Evolutionary conservation across 2,888 invertebrate species (phyloP), one percentile per base, ranked within the genome.

Genomic region (Entomobrya proxima): DNA sequence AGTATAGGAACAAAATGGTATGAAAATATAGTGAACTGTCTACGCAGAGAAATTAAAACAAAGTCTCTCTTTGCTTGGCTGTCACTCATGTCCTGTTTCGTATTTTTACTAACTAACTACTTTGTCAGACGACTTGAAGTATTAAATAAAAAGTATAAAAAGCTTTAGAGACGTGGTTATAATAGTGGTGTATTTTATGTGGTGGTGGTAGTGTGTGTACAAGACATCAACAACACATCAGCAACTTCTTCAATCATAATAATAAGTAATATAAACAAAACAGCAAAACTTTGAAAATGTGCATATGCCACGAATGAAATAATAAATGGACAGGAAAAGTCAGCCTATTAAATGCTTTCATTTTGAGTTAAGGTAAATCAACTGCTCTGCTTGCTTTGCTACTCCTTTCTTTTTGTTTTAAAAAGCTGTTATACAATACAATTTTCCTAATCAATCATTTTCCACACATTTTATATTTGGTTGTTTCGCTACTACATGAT

Each of bases 31-130:
- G 13, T 21, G 50, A 74, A 50, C 52, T 52, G 74, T 52, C 52
- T 44, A 47, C 3, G 11, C 61, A 76, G 47, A 47, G 61, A 74
- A 85, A 78, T 85, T 74, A 85, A 85, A 85, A 85, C 85, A 85
- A 85, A 72, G 67, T 74, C 78, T 69, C 85, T 78, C 67, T 77
- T 40, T 67, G 55, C 58, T 55, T 85, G 75, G 79, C 85, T 85
- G 85, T 85, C 85, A 85, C 79, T 85, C 85, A 79, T 44, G 79
- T 85, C 85, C 64, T 75, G 77, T 61, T 80, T 35, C 64, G 37
- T 58, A 76, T 58, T 74, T 40, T 69, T 74, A 52, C 74, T 69
- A 69, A 52, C 74, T 61, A 79, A 44, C 74, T 37, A 72, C 67
- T 85, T 85, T 74, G 79, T 79, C 74, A 80, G 55, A 40, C 32